Base-by-base conservation (phyloP, 2,113 vertebrate genomes). In the Myxocyprinus asiaticus region DNA sequence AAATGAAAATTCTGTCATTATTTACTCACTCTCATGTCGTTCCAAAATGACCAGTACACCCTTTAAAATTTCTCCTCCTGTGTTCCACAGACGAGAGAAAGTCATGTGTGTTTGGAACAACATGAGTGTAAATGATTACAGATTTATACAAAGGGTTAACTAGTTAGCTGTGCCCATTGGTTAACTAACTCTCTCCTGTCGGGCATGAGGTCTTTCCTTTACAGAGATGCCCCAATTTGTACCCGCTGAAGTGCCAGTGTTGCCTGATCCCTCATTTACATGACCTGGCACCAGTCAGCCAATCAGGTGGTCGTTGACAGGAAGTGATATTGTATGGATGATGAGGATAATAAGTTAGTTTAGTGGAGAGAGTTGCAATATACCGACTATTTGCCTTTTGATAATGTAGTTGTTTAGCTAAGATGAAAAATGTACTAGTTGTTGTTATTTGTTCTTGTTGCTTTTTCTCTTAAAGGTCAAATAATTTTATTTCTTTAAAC, bases 351-450 rank as follows among this genome's bases (percentile, higher is more conserved):
- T 33, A 33, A 33, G 22, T 33, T 51, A 69, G 66, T 62, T 45
- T 78, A 72, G 17, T 48, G 61, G 69, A 80, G 61, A 73, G 42
- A 58, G 78, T 66, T 80, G 78, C 78, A 79, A 79, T 79, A 79
- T 79, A 71, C 58, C 62, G 67, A 79, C 33, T 71, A n/a, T 79
- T 80, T 73, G 69, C 78, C 78, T 80, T 80, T 58, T 80, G 62
- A 65, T 79, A 79, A 55, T 55, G 59, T 78, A 70, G 77, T 63
- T 67, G 17, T 42, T 51, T 50, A 69, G 11, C 61, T 78, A 51
- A 71, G n/a, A n/a, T n/a, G n/a, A n/a, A n/a, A n/a, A n/a, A n/a
- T n/a, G n/a, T n/a, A 15, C 3, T 61, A 48, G 50, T n/a, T 78
- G 42, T 68, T 59, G n/a, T n/a, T n/a, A n/a, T 68, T 53, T 45